A percentile compares a stretch with the other conserved stretches of the same genome.
phyloP scores from a whole-genome alignment of 2,113 vertebrate species.

The Callipepla californica region DNA sequence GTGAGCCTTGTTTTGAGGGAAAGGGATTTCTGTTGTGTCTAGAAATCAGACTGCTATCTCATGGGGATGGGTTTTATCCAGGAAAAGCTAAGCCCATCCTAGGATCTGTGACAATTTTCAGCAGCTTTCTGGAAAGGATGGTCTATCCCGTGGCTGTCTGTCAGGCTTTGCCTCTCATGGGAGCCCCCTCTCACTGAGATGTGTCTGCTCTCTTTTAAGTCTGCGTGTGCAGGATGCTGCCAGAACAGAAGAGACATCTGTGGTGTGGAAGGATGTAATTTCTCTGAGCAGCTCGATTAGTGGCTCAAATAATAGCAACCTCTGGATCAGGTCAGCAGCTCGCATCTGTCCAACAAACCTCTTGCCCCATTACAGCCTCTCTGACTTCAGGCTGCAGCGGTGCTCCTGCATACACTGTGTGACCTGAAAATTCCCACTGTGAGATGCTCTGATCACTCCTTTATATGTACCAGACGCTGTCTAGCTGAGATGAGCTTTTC shows the following conservation, averaged over 20 bases:
- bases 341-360: background rate
- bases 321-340: background rate
- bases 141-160: background rate
- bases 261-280: background rate
- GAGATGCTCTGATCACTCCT: background rate
- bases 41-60: background rate
- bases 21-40: conserved; percentile 13
- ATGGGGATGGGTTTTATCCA: background rate
- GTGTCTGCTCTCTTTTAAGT: background rate
- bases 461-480: background rate
- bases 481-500: background rate
- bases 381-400: background rate
- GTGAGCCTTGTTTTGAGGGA: background rate
- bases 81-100: background rate
- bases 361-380: background rate
- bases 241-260: background rate
- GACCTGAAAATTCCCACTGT: background rate
- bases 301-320: background rate
- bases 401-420: background rate
- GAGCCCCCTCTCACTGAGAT: background rate
- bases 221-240: background rate
- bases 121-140: background rate
- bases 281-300: background rate
- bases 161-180: background rate
- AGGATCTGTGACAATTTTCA: background rate